Evolutionary conservation across 2,113 vertebrate species (phyloP).

Genomic region (Eptesicus fuscus): DNA sequence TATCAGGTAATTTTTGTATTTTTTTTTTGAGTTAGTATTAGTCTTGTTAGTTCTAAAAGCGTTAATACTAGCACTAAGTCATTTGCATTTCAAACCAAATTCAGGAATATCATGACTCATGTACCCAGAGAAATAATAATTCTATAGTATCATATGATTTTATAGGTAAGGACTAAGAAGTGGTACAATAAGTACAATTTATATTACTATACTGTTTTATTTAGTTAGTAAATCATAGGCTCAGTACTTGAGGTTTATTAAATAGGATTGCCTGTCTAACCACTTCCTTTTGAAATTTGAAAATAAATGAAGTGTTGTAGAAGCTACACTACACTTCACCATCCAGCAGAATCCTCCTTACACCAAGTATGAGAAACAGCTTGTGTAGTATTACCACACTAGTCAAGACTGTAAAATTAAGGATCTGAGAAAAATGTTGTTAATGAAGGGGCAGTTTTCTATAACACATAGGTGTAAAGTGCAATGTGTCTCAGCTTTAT

Average conservation of each 20-base stretch:
- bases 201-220: not conserved
- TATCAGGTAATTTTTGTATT: conserved; percentile 20
- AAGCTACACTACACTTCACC: not conserved
- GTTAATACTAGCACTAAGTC: not conserved
- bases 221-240: not conserved
- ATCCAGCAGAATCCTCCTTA: conserved; percentile 42
- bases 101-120: not conserved
- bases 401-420: conserved; percentile 52
- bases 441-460: conserved; percentile 61
- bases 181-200: not conserved
- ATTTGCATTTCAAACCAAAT: not conserved
- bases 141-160: not conserved
- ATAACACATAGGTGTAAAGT: conserved; percentile 4
- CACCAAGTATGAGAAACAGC: not conserved
- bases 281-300: conserved; percentile 28
- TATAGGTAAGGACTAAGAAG: not conserved
- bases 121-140: not conserved
- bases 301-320: not conserved
- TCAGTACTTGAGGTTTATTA: not conserved
- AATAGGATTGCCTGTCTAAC: not conserved
- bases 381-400: conserved; percentile 17
- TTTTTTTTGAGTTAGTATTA: not conserved
- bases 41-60: conserved; percentile 5
- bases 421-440: conserved; percentile 42
- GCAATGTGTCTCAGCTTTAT: not conserved